These are phyloP conservation scores for Drosophila athabasca DNA, from an alignment of 1,140 invertebrate genomes.

Conservation along the genomic window DNA sequence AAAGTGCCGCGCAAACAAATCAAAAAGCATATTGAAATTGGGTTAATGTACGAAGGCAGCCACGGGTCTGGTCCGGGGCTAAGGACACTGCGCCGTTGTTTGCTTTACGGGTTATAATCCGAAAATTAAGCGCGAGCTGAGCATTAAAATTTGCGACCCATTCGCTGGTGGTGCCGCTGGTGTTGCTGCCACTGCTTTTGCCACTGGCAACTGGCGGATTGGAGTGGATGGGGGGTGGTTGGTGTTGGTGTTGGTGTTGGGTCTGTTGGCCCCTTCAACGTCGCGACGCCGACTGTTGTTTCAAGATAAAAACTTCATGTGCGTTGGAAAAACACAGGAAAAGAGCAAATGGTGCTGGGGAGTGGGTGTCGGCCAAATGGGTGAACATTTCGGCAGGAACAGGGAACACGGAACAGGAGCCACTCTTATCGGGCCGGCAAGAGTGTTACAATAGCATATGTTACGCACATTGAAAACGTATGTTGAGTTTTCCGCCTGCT, in stretches of 20 bases:
- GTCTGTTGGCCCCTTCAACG: constrained; percentile 23
- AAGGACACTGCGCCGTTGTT: constrained; percentile 70
- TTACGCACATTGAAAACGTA: constrained; percentile 80
- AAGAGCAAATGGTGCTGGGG: constrained; percentile 33
- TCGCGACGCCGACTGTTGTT: constrained; percentile 69
- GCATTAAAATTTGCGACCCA: constrained; percentile 74
- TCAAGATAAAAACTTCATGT: constrained; percentile 81
- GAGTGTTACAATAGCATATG: constrained; percentile 67
- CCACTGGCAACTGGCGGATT: neutral
- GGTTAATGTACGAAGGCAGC: constrained; percentile 71
- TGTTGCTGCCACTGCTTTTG: constrained; percentile 4
- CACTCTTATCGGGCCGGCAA: constrained; percentile 65
- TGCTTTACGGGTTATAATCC: constrained; percentile 82
- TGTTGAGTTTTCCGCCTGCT: constrained; percentile 68
- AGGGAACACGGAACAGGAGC: constrained; percentile 19
- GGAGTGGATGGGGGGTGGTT: no score
- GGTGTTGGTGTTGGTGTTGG: no score
- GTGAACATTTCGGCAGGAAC: constrained; percentile 38
- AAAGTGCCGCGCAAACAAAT: constrained; percentile 80
- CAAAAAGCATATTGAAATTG: constrained; percentile 83
- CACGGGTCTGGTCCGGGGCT: constrained; percentile 35
- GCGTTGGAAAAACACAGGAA: constrained; percentile 70
- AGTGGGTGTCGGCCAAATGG: constrained; percentile 6
- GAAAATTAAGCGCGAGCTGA: constrained; percentile 78
- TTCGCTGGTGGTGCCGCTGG: constrained; percentile 26